phyloP scores from a whole-genome alignment of 2,888 invertebrate genomes.

The Aromia moschata region DNA sequence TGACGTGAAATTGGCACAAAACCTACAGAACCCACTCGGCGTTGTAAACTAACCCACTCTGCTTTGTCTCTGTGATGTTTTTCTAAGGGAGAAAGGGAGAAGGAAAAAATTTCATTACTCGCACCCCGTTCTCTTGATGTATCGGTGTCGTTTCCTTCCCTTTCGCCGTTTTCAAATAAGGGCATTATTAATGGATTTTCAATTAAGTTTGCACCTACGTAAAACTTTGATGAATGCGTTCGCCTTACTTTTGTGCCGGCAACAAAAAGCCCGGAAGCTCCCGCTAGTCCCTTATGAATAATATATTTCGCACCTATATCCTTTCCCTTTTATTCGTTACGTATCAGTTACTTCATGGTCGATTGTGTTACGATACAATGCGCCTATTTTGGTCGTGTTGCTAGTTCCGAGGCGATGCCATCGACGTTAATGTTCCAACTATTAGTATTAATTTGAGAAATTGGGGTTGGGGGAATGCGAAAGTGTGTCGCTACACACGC shows the following conservation, averaged over 20 bases:
- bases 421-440: background rate
- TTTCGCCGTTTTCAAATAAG: background rate
- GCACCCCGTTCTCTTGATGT: background rate
- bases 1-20: no score
- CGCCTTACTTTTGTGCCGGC: background rate
- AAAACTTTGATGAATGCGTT: slow-evolving; percentile 3
- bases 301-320: background rate
- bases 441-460: background rate
- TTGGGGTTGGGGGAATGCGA: no score
- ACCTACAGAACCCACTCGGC: no score
- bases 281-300: background rate
- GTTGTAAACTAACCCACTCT: no score
- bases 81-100: no score
- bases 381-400: background rate
- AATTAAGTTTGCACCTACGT: slow-evolving; percentile 1
- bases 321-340: slow-evolving; percentile 1
- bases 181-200: slow-evolving; percentile 6
- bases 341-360: background rate
- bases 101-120: no score
- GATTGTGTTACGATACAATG: background rate
- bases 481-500: no score
- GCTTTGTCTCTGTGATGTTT: no score
- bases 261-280: background rate
- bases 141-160: background rate
- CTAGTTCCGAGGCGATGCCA: background rate